phyloP scores from a whole-genome alignment of 2,797 vertebrate species.

The Phoxinus dragarum region DNA sequence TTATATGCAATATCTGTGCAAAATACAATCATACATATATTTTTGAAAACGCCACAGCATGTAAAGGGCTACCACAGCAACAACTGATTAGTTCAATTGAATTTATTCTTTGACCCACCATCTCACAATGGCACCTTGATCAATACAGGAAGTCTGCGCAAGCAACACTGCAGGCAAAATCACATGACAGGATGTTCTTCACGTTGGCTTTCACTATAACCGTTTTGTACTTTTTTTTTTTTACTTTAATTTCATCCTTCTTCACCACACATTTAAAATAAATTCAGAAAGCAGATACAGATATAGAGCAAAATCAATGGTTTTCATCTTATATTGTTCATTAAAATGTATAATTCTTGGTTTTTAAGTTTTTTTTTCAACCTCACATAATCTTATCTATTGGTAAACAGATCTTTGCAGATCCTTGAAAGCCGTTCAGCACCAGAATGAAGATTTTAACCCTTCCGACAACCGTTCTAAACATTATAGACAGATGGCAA shows the following conservation, averaged over 20 bases:
- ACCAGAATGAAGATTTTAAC: constrained; percentile 59
- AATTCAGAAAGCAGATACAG: constrained; percentile 16
- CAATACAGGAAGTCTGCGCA: constrained; percentile 18
- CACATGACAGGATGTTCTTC: neutral
- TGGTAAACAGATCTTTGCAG: constrained; percentile 69
- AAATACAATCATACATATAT: constrained; percentile 23
- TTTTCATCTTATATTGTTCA: neutral
- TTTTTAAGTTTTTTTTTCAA: constrained; percentile 21
- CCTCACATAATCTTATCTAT: constrained; percentile 66
- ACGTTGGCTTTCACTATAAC: neutral
- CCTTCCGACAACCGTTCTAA: neutral
- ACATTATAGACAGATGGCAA: neutral
- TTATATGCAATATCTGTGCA: constrained; percentile 9
- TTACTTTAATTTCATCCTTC: neutral
- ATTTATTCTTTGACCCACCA: constrained; percentile 23
- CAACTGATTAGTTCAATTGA: constrained; percentile 10
- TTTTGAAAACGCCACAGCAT: constrained; percentile 34
- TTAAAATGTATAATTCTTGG: neutral
- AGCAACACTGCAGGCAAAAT: constrained; percentile 44
- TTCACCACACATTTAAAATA: neutral
- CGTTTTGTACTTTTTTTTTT: neutral
- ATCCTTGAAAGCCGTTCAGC: constrained; percentile 59
- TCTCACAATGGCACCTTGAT: constrained; percentile 19
- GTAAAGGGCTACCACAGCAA: constrained; percentile 33
- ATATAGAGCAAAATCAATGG: constrained; percentile 28